These are phyloP conservation scores for Tipula confusa DNA, from an alignment of 2,888 invertebrate species.

Conservation along the genomic window DNA sequence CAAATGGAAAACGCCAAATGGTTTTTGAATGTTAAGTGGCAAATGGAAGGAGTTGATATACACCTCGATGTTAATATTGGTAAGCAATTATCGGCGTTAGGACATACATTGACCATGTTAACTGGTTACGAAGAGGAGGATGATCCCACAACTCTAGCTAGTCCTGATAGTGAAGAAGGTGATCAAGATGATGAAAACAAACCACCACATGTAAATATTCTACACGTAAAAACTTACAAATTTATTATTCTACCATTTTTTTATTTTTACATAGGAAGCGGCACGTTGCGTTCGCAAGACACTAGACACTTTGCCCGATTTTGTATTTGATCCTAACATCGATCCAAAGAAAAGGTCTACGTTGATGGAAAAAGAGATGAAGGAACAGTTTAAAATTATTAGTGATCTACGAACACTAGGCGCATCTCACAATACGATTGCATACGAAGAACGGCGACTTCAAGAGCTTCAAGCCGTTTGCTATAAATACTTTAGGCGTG, in stretches of 20 bases:
- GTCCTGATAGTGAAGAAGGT: constrained; percentile 72
- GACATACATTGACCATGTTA: constrained; percentile 91
- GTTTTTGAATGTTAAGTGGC: constrained; percentile 97
- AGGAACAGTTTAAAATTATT: constrained; percentile 92
- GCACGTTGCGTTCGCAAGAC: constrained; percentile 60
- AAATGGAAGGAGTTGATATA: constrained; percentile 98
- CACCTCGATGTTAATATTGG: constrained; percentile 95
- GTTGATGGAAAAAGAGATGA: constrained; percentile 94
- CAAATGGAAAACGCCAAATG: constrained; percentile 93
- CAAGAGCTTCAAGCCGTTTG: constrained; percentile 91
- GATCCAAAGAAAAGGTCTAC: constrained; percentile 84
- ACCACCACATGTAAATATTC: constrained; percentile 50
- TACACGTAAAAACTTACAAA: not conserved
- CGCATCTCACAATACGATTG: constrained; percentile 84
- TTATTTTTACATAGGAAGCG: constrained; percentile 52
- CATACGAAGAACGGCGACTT: constrained; percentile 84
- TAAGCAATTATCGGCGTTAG: constrained; percentile 88
- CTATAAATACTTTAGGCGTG: constrained; percentile 89
- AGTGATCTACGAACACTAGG: constrained; percentile 85
- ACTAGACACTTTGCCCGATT: constrained; percentile 74
- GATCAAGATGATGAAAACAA: constrained; percentile 63
- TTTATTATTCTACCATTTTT: constrained; percentile 44
- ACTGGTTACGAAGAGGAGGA: constrained; percentile 78
- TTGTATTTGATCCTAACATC: constrained; percentile 73
- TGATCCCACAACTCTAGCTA: constrained; percentile 62